phyloP scores from a whole-genome alignment of 2,113 vertebrate genomes.

The Pelobates fuscus region DNA sequence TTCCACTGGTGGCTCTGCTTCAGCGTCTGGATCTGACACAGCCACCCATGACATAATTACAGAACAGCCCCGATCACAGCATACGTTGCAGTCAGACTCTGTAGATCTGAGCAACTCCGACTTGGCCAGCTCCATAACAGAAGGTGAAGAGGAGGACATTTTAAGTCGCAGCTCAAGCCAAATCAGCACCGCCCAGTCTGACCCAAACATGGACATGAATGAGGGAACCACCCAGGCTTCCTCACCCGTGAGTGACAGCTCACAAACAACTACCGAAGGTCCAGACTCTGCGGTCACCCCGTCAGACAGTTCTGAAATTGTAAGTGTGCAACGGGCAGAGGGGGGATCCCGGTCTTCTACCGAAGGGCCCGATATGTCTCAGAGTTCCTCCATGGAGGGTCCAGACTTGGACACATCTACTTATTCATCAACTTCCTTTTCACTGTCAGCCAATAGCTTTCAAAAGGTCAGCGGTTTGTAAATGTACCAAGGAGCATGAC shows the following conservation, averaged over 20 bases:
- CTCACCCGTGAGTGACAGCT: slow-evolving; percentile 92
- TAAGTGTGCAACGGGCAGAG: slow-evolving; percentile 75
- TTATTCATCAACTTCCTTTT: slow-evolving; percentile 68
- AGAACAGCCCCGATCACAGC: slow-evolving; percentile 91
- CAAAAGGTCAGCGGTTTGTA: slow-evolving; percentile 70
- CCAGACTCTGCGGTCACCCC: slow-evolving; percentile 95
- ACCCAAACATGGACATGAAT: slow-evolving; percentile 71
- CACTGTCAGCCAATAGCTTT: slow-evolving; percentile 69
- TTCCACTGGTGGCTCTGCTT: slow-evolving; percentile 68
- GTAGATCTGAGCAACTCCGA: slow-evolving; percentile 83
- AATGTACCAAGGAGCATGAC: slow-evolving; percentile 54
- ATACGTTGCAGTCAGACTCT: slow-evolving; percentile 86
- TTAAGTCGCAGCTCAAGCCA: slow-evolving; percentile 88
- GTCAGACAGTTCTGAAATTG: slow-evolving; percentile 94
- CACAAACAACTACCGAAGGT: slow-evolving; percentile 96
- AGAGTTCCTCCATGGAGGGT: slow-evolving; percentile 65
- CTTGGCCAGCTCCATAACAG: slow-evolving; percentile 64
- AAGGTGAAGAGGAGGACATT: slow-evolving; percentile 77
- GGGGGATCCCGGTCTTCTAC: slow-evolving; percentile 65
- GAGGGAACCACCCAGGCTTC: slow-evolving; percentile 80
- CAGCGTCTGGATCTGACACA: slow-evolving; percentile 64
- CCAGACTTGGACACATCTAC: slow-evolving; percentile 67
- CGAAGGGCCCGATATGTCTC: slow-evolving; percentile 67
- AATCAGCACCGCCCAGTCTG: slow-evolving; percentile 77
- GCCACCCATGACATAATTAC: slow-evolving; percentile 84